Evolutionary conservation across 2,797 vertebrate species (phyloP).

Genomic region (Mareca strepera): DNA sequence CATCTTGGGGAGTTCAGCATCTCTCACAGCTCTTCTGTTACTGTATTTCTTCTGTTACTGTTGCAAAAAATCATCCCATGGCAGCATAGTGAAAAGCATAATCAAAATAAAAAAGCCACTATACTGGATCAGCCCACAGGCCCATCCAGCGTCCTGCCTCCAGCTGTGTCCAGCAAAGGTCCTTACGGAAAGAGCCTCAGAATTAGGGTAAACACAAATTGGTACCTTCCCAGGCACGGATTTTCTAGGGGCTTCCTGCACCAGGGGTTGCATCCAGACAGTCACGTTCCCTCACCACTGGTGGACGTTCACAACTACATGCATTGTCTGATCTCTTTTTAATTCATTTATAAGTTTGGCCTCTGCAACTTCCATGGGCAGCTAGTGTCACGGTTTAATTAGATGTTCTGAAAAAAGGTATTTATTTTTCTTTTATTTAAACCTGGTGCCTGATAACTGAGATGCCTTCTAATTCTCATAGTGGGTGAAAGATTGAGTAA

Average conservation of each 20-base stretch:
- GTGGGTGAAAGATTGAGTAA: conserved; percentile 33
- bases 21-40: not conserved
- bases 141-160: not conserved
- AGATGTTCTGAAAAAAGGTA: not conserved
- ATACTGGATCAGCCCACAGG: not conserved
- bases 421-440: conserved; percentile 44
- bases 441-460: not conserved
- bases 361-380: not conserved
- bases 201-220: not conserved
- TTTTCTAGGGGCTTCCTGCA: not conserved
- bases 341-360: not conserved
- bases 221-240: not conserved
- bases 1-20: not conserved
- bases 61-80: not conserved
- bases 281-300: not conserved
- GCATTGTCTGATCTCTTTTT: not conserved
- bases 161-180: not conserved
- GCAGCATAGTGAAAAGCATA: not conserved
- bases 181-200: not conserved
- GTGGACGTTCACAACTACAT: not conserved
- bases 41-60: accelerated
- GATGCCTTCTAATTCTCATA: conserved; percentile 37
- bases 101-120: not conserved
- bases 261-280: not conserved
- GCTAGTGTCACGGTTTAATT: conserved; percentile 25